phyloP scores from a whole-genome alignment of 2,797 vertebrate species.

The Cichlasoma orientale region DNA sequence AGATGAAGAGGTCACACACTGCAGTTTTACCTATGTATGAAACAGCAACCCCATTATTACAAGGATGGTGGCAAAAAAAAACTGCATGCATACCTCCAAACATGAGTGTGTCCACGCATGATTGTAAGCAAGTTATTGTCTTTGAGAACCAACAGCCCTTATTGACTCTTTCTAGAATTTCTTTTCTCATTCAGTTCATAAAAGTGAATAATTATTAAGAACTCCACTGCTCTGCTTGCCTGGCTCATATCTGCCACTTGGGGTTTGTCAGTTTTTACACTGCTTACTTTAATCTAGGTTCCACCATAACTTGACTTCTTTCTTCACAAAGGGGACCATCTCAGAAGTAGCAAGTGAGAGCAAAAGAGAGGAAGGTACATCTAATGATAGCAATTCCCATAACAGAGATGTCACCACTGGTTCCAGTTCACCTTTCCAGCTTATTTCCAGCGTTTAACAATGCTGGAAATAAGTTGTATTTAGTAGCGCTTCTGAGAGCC shows the following conservation, averaged over 20 bases:
- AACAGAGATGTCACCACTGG: not conserved
- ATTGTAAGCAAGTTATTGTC: not conserved
- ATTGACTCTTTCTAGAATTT: not conserved
- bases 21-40: no score
- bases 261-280: constrained; percentile 48
- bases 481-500: constrained; percentile 16
- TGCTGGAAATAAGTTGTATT: constrained; percentile 15
- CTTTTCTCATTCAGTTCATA: constrained; percentile 32
- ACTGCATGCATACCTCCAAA: no score
- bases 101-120: no score
- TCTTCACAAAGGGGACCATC: constrained; percentile 18
- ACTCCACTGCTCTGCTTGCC: constrained; percentile 2
- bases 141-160: not conserved
- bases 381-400: constrained; percentile 5
- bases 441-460: not conserved
- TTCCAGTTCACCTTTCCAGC: constrained; percentile 4
- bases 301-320: constrained; percentile 18
- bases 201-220: constrained; percentile 43
- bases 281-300: constrained; percentile 25
- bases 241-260: constrained; percentile 18
- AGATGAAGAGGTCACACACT: no score
- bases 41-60: no score
- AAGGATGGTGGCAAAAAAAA: no score
- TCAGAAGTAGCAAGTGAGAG: not conserved
- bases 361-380: not conserved